phyloP scores from a whole-genome alignment of 2,888 invertebrate genomes.

The Acanthosoma haemorrhoidale region DNA sequence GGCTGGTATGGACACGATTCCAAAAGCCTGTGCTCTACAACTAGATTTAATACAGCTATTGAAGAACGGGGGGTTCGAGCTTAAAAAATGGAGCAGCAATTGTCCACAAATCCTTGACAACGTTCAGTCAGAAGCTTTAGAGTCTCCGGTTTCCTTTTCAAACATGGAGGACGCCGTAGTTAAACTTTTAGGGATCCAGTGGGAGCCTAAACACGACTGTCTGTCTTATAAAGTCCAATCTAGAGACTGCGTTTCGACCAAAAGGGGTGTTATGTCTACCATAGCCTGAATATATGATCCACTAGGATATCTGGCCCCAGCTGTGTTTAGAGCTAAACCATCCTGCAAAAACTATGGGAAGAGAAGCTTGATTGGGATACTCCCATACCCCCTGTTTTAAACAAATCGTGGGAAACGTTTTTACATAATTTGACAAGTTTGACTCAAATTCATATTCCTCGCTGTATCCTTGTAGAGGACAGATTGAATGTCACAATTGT shows the following conservation, averaged over 20 bases:
- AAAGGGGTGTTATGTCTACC: slow-evolving; percentile 13
- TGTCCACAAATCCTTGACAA: neutral
- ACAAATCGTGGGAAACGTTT: no score
- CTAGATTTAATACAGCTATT: no score
- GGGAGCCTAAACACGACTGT: slow-evolving; percentile 11
- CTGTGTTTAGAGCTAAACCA: slow-evolving; percentile 9
- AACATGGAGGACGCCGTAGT: neutral
- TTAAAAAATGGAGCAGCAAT: slow-evolving; percentile 6
- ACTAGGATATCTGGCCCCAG: slow-evolving; percentile 9
- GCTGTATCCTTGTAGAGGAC: neutral
- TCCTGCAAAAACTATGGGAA: slow-evolving; percentile 19
- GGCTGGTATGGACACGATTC: neutral
- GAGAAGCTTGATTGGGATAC: neutral
- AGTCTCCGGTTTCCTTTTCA: neutral
- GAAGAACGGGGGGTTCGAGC: neutral
- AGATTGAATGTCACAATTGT: no score
- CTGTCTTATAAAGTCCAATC: slow-evolving; percentile 20
- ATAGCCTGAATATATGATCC: slow-evolving; percentile 27
- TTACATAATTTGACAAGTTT: neutral
- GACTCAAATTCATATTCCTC: neutral
- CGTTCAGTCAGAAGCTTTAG: neutral
- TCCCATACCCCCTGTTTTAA: neutral
- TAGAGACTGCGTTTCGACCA: neutral
- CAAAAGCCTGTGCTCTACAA: no score
- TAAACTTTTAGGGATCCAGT: slow-evolving; percentile 23